phyloP scores from a whole-genome alignment of 2,797 vertebrate genomes.

The Melopsittacus undulatus region DNA sequence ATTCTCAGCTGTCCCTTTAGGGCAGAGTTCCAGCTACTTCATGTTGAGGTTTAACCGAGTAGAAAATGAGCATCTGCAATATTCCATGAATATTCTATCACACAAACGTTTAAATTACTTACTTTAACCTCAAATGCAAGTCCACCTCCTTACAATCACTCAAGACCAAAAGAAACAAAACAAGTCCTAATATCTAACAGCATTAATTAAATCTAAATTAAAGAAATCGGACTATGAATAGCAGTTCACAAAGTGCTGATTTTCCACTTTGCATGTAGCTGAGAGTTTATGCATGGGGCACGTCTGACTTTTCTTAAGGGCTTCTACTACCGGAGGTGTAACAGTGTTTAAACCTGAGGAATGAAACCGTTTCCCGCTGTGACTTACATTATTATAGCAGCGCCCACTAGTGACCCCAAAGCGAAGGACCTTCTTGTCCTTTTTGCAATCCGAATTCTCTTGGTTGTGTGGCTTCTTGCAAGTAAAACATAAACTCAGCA shows the following conservation, averaged over 20 bases:
- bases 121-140: not conserved
- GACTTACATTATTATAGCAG: not conserved
- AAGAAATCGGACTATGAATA: not conserved
- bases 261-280: not conserved
- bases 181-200: accelerated
- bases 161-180: not conserved
- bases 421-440: not conserved
- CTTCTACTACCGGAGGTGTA: not conserved
- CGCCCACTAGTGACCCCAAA: slow-evolving; percentile 35
- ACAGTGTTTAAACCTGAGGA: not conserved
- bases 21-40: slow-evolving; percentile 40
- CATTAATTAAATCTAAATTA: not conserved
- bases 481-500: not conserved
- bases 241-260: not conserved
- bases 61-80: slow-evolving; percentile 49
- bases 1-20: slow-evolving; percentile 8
- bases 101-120: not conserved
- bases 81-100: not conserved
- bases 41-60: slow-evolving; percentile 1
- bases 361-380: not conserved
- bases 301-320: not conserved
- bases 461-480: accelerated
- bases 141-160: not conserved
- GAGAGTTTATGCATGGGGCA: not conserved
- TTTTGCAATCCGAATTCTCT: not conserved